Conservation (phyloP, 2,888 invertebrate species). For the Dryobotodes eremita region DNA sequence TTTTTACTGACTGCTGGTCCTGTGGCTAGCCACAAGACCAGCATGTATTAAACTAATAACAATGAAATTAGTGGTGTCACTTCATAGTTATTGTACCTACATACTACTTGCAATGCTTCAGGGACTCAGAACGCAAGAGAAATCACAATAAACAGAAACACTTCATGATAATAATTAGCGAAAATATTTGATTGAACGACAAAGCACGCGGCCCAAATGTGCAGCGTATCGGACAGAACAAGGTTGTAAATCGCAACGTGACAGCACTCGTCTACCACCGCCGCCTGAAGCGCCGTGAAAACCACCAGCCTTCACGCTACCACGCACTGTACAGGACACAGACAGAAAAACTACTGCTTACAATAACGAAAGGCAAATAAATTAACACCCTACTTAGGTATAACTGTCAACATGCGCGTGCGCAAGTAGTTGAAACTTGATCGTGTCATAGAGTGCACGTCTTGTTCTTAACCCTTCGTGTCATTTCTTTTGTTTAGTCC, state of each 20-base stretch:
- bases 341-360: conserved; percentile 11
- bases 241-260: conserved; percentile 59
- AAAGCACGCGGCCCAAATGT: conserved; percentile 62
- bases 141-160: conserved; percentile 19
- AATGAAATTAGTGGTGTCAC: neutral
- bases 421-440: neutral
- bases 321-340: conserved; percentile 29
- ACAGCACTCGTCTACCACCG: conserved; percentile 25
- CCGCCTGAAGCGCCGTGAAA: conserved; percentile 68
- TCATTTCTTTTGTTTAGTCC: neutral
- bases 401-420: neutral
- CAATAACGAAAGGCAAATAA: neutral
- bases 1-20: too few species aligned
- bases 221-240: conserved; percentile 67
- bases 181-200: conserved; percentile 51
- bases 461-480: neutral
- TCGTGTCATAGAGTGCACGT: neutral
- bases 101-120: neutral
- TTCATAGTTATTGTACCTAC: neutral
- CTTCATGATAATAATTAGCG: conserved; percentile 37
- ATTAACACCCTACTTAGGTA: neutral
- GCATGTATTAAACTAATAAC: too few species aligned
- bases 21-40: neutral
- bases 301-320: conserved; percentile 77
- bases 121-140: conserved; percentile 27